phyloP scores from a whole-genome alignment of 2,797 vertebrate species.

The Acipenser oxyrinchus region DNA sequence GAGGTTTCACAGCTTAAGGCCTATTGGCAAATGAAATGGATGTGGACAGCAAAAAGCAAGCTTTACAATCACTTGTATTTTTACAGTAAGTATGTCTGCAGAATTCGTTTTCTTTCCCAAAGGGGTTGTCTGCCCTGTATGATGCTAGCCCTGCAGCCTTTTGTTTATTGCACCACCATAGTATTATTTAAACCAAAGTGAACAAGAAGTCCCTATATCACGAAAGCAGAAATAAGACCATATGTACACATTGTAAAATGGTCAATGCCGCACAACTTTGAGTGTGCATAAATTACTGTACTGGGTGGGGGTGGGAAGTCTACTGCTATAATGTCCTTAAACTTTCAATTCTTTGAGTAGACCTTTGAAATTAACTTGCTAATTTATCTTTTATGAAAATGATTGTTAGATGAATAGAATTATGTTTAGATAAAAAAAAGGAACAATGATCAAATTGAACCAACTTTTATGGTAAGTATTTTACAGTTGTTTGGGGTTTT shows the following conservation, averaged over 20 bases:
- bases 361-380: constrained; percentile 32
- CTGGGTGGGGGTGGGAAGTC: constrained; percentile 15
- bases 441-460: constrained; percentile 26
- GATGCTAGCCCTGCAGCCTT: constrained; percentile 22
- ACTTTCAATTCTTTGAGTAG: constrained; percentile 23
- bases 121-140: constrained; percentile 20
- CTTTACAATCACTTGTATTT: constrained; percentile 36
- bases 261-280: constrained; percentile 31
- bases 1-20: constrained; percentile 50
- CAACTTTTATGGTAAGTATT: constrained; percentile 32
- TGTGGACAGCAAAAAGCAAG: constrained; percentile 46
- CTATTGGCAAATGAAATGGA: constrained; percentile 48
- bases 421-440: constrained; percentile 34
- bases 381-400: constrained; percentile 17
- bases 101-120: constrained; percentile 13
- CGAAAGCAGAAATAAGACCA: constrained; percentile 4
- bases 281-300: constrained; percentile 32
- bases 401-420: constrained; percentile 32
- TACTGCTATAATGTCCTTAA: constrained; percentile 16
- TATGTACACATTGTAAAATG: constrained; percentile 14
- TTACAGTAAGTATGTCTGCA: constrained; percentile 36
- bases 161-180: constrained; percentile 23
- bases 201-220: constrained; percentile 12
- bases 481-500: constrained; percentile 19
- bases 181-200: constrained; percentile 23